Percentiles rank a stretch among this genome's conserved stretches.
These are phyloP conservation scores for Drosophila quinaria DNA, from an alignment of 2,888 invertebrate species.

Conservation along the genomic window DNA sequence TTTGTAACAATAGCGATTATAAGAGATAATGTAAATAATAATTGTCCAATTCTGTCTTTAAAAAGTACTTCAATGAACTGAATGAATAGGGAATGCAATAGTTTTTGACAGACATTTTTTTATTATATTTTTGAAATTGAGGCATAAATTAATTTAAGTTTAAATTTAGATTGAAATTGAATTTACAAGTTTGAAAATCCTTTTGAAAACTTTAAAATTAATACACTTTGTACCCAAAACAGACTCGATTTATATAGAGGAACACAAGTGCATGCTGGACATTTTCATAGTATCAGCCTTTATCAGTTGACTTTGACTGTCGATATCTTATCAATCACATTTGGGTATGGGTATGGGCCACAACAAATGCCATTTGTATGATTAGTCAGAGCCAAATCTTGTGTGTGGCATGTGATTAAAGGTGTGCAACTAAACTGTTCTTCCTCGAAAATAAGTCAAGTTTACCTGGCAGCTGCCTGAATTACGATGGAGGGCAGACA, in stretches of 20 bases:
- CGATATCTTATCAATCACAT: slow-evolving; percentile 69
- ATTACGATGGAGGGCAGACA: slow-evolving; percentile 53
- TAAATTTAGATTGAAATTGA: too few relatives aligned
- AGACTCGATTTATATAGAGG: slow-evolving; percentile 6
- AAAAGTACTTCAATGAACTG: background rate
- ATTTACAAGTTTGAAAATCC: background rate
- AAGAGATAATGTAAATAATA: slow-evolving; percentile 2
- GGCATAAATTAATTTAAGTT: background rate
- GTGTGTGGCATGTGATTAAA: slow-evolving; percentile 55
- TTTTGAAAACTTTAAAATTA: background rate
- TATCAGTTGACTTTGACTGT: slow-evolving; percentile 51
- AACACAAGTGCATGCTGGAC: slow-evolving; percentile 16
- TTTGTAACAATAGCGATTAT: background rate
- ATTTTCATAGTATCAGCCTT: slow-evolving; percentile 7
- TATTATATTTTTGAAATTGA: background rate
- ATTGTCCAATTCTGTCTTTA: background rate
- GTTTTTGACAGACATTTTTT: too few relatives aligned
- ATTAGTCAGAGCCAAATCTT: slow-evolving; percentile 64
- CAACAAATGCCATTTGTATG: slow-evolving; percentile 37
- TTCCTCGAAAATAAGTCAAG: slow-evolving; percentile 22
- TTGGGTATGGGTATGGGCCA: slow-evolving; percentile 27
- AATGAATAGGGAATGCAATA: background rate
- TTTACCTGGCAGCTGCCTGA: slow-evolving; percentile 42
- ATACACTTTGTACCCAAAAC: slow-evolving; percentile 7
- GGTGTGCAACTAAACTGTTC: background rate